phyloP scores from a whole-genome alignment of 1,140 invertebrate species.

The Papilio polytes region DNA sequence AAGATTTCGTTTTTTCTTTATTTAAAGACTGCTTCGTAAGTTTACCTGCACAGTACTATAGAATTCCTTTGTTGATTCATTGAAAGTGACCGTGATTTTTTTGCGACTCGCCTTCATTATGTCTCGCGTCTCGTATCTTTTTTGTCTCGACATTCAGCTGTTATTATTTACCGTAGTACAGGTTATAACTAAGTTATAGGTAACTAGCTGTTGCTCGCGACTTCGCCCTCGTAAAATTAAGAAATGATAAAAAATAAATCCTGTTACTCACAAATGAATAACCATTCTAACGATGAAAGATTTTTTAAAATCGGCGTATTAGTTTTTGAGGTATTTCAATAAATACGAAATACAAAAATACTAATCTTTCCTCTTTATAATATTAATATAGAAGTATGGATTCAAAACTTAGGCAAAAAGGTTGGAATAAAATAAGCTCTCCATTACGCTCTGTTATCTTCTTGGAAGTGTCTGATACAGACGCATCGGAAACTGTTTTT shows the following conservation, averaged over 20 bases:
- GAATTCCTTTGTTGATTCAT: constrained; percentile 24
- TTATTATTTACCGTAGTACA: background rate
- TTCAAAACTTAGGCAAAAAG: too few relatives aligned
- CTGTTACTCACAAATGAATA: too few relatives aligned
- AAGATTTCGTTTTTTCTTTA: background rate
- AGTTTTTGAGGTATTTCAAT: too few relatives aligned
- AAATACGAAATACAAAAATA: too few relatives aligned
- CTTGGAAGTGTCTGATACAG: background rate
- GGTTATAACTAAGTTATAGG: too few relatives aligned
- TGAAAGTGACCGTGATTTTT: constrained; percentile 19
- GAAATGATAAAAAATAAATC: too few relatives aligned
- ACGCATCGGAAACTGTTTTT: background rate
- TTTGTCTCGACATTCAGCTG: background rate
- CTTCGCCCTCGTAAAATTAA: too few relatives aligned
- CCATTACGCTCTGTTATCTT: background rate
- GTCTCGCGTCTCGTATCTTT: constrained; percentile 4
- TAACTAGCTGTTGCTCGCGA: too few relatives aligned
- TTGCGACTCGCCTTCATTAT: constrained; percentile 11
- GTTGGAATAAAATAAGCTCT: background rate
- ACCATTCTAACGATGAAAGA: too few relatives aligned
- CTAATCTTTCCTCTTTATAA: too few relatives aligned
- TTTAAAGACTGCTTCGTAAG: background rate
- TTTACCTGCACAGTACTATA: constrained; percentile 3
- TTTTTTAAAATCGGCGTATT: too few relatives aligned
- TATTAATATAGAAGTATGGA: too few relatives aligned